phyloP scores from a whole-genome alignment of 2,888 invertebrate genomes.

The Pterobdella sp. region DNA sequence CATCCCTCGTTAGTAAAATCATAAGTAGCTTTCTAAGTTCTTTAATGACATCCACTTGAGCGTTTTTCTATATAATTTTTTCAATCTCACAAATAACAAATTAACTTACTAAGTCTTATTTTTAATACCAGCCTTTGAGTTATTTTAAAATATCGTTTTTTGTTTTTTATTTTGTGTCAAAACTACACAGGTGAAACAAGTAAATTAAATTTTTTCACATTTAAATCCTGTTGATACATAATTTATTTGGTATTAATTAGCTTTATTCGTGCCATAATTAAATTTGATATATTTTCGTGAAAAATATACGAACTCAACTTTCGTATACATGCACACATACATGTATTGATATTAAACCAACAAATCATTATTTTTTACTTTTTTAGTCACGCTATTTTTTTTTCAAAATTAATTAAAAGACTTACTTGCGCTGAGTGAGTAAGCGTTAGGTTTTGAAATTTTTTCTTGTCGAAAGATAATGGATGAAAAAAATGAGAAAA shows the following conservation, averaged over 20 bases:
- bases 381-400: not conserved
- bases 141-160: too few relatives aligned
- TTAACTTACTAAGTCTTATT: too few relatives aligned
- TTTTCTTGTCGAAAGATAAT: not conserved
- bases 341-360: not conserved
- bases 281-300: not conserved
- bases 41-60: too few relatives aligned
- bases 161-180: too few relatives aligned
- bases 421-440: not conserved
- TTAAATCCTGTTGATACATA: not conserved
- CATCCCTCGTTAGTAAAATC: too few relatives aligned
- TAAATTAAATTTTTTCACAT: not conserved
- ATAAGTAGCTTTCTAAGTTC: too few relatives aligned
- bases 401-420: constrained; percentile 9
- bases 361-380: not conserved
- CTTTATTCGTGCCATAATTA: constrained; percentile 9
- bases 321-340: too few relatives aligned
- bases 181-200: not conserved
- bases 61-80: too few relatives aligned
- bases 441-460: not conserved
- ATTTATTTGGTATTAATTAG: not conserved
- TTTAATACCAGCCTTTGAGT: too few relatives aligned
- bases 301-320: too few relatives aligned
- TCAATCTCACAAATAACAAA: too few relatives aligned
- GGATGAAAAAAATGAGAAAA: not conserved